A percentile compares a stretch with the other conserved stretches of the same genome.
These are phyloP conservation scores for Belgica antarctica DNA, from an alignment of 2,888 invertebrate species.

Conservation along the genomic window DNA sequence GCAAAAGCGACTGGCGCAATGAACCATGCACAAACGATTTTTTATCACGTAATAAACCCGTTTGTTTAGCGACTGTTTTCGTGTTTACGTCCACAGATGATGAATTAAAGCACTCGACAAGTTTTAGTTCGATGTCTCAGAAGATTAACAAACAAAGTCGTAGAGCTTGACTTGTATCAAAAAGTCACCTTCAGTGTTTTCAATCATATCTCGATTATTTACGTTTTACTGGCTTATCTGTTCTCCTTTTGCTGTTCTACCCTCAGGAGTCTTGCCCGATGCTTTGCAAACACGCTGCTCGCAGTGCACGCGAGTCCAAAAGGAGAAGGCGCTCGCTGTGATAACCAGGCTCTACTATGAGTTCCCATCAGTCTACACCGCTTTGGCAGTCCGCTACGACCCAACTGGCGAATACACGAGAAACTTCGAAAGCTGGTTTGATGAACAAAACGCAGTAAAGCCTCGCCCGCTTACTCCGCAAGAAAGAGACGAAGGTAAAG, in stretches of 20 bases:
- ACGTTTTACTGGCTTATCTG: too few relatives aligned
- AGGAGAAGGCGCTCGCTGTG: conserved; percentile 65
- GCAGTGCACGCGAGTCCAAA: conserved; percentile 67
- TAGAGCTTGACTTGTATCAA: too few relatives aligned
- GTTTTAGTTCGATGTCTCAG: too few relatives aligned
- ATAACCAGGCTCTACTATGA: conserved; percentile 64
- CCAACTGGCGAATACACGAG: conserved; percentile 65
- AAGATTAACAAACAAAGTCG: too few relatives aligned
- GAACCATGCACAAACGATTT: too few relatives aligned
- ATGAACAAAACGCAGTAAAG: conserved; percentile 46
- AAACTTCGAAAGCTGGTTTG: conserved; percentile 54
- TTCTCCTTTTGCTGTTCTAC: too few relatives aligned
- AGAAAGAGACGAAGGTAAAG: conserved; percentile 15
- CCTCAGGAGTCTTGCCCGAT: conserved; percentile 67
- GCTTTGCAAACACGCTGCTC: conserved; percentile 66
- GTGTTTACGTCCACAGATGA: too few relatives aligned
- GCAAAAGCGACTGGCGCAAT: too few relatives aligned
- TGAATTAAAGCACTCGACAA: too few relatives aligned
- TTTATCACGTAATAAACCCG: too few relatives aligned
- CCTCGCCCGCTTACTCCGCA: conserved; percentile 32
- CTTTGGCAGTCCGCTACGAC: conserved; percentile 66
- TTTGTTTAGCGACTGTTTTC: too few relatives aligned
- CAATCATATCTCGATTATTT: too few relatives aligned
- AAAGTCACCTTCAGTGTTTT: background rate
- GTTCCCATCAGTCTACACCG: conserved; percentile 66